Base-by-base conservation (phyloP, 2,797 vertebrate genomes). In the Anguilla pacifica region DNA sequence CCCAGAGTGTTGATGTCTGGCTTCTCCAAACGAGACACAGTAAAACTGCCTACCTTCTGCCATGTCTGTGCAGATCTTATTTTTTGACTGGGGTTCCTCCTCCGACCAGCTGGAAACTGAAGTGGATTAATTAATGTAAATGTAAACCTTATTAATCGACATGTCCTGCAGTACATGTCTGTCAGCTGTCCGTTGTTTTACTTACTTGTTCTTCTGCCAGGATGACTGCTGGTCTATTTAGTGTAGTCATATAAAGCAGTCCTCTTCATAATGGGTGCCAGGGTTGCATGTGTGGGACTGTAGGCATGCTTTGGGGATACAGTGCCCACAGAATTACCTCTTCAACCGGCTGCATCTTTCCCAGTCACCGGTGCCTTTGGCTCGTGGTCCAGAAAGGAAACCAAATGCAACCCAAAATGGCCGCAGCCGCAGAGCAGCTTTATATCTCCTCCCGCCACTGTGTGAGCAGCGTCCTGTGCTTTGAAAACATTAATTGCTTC, bases 71-170 rank as follows among this genome's bases (percentile, higher is more conserved):
- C 59, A 31, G 19, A 35, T 91, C 92, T 95, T 95, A 94, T 88
- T 94, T 95, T 95, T 95, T 94, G 0, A 67, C 0, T 28, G 93
- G 94, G 93, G 94, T 93, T 92, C 93, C 93, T 91, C 92, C 91
- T 92, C 93, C 0, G 53, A 84, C 94, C 94, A 95, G 92, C 92
- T 95, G 94, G 96, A 96, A 96, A 95, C 95, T 96, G 94, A 94
- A 93, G 92, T 96, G 95, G 96, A 96, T 96, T 96, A 95, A 96
- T 96, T 95, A 95, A 95, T 96, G 95, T 95, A 96, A 96, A 96
- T 96, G 94, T 95, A 96, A 96, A 96, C 94, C 94, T 95, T 93
- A 85, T 91, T 89, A 91, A 92, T 90, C 51, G 6, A 53, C 51
- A 1, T 53, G 51, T 88, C 85, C 95, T 94, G 94, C 92, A 92